Evolutionary conservation across 2,797 vertebrate species (phyloP), one percentile per base, ranked within the genome.

Genomic region (Erithacus rubecula): DNA sequence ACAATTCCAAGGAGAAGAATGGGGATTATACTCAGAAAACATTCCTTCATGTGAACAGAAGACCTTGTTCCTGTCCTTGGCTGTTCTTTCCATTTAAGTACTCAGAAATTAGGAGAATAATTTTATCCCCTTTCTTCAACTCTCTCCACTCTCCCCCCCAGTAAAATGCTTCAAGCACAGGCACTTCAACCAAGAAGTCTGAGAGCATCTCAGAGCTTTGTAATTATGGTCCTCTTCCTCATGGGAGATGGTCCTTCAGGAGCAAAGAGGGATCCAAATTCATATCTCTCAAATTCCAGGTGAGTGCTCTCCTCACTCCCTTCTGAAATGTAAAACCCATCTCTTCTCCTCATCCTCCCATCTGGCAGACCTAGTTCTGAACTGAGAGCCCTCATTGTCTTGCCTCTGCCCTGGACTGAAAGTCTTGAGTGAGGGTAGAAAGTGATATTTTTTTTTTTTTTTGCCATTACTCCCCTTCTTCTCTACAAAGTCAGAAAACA

Each of bases 401-500:
- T 1, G 0, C 36, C 58, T 71, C 85, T 29, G 46, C 51, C 43
- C 32, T 44, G 18, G 78, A 49, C 34, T 71, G 65, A 89, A 91
- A 87, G 34, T 37, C 64, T 80, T 52, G 20, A 95, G 46, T 12
- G 32, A 88, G n/a, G 6, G 39, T 10, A 81, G 30, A 92, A 94
- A 63, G 69, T 12, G 78, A 95, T 58, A 67, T 76, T 22, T 19
- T 44, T 44, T 44, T 44, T 44, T 94, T 24, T 58, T 79, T 88
- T 30, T 36, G 53, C 27, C 78, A 81, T 93, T 68, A 69, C 9
- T 71, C 5, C n/a, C 36, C 41, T 83, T 87, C 43, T 63, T 56
- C 52, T 81, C 67, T 47, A 59, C 46, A 92, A 93, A 95, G 30
- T 55, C 20, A 83, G 78, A 93, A 67, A 89, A 76, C 70, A 83